A percentile compares a stretch with the other conserved stretches of the same genome.
phyloP scores from a whole-genome alignment of 2,113 vertebrate genomes.

The Psilopogon haemacephalus region DNA sequence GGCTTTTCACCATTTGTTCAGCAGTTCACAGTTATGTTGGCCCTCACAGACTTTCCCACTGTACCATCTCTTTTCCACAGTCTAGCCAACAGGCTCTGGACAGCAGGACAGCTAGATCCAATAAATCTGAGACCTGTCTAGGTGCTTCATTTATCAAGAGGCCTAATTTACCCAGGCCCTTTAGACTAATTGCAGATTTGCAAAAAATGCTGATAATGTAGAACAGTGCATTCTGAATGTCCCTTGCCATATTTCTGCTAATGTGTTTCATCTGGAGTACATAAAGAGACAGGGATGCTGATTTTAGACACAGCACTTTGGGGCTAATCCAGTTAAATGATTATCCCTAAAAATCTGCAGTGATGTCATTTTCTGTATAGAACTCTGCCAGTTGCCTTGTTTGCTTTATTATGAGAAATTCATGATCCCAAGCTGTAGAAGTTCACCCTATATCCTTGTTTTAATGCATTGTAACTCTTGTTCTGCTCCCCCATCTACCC shows the following conservation, averaged over 20 bases:
- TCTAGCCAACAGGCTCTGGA: slow-evolving; percentile 73
- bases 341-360: slow-evolving; percentile 87
- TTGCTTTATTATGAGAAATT: slow-evolving; percentile 80
- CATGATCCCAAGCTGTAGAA: slow-evolving; percentile 41
- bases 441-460: slow-evolving; percentile 39
- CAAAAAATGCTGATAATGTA: slow-evolving; percentile 99
- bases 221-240: slow-evolving; percentile 87
- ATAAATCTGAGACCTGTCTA: slow-evolving; percentile 92
- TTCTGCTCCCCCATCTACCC: not conserved
- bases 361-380: slow-evolving; percentile 87
- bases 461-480: not conserved
- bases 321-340: slow-evolving; percentile 90
- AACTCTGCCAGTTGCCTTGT: slow-evolving; percentile 79
- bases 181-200: slow-evolving; percentile 99
- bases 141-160: slow-evolving; percentile 98
- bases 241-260: slow-evolving; percentile 96
- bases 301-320: slow-evolving; percentile 89
- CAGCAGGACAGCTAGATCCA: slow-evolving; percentile 80
- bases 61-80: slow-evolving; percentile 50
- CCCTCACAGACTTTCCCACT: slow-evolving; percentile 45
- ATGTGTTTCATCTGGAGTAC: slow-evolving; percentile 96
- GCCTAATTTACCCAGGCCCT: slow-evolving; percentile 98
- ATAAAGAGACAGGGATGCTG: slow-evolving; percentile 89
- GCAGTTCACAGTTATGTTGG: slow-evolving; percentile 29
- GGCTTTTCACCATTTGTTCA: slow-evolving; percentile 40